phyloP scores from a whole-genome alignment of 1,140 invertebrate genomes.

The Planococcus citri region DNA sequence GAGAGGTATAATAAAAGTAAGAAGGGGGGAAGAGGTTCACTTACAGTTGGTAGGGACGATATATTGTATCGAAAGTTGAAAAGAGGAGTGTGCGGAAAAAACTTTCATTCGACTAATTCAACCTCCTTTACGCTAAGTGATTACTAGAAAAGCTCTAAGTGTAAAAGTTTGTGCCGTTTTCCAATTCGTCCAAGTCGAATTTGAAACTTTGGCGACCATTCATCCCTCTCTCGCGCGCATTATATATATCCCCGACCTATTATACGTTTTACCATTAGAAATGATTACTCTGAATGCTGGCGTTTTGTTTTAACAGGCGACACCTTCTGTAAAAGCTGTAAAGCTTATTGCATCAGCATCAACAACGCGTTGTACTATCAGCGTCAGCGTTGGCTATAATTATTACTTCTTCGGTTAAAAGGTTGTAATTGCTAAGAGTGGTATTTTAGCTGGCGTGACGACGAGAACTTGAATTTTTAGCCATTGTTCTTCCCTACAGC shows the following conservation, averaged over 20 bases:
- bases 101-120: slow-evolving; percentile 20
- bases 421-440: not conserved
- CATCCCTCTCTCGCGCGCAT: not conserved
- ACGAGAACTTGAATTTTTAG: not conserved
- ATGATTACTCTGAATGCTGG: slow-evolving; percentile 11
- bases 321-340: slow-evolving; percentile 16
- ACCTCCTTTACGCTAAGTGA: slow-evolving; percentile 18
- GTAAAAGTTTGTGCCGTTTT: slow-evolving; percentile 12
- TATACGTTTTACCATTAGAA: slow-evolving; percentile 11
- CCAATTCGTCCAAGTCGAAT: slow-evolving; percentile 9
- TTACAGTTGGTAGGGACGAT: not conserved
- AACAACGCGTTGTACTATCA: not conserved
- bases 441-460: not conserved
- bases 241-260: slow-evolving; percentile 5
- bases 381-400: not conserved
- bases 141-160: slow-evolving; percentile 13
- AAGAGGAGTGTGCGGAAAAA: not conserved
- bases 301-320: slow-evolving; percentile 13
- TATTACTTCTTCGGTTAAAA: not conserved
- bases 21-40: not conserved
- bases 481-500: too few species aligned
- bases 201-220: slow-evolving; percentile 14
- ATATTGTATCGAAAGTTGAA: slow-evolving; percentile 7
- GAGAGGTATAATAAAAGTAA: too few species aligned
- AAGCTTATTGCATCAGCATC: slow-evolving; percentile 3